phyloP scores from a whole-genome alignment of 53 echinoderm and acorn worm genomes.

The Temnopleurus reevesii region DNA sequence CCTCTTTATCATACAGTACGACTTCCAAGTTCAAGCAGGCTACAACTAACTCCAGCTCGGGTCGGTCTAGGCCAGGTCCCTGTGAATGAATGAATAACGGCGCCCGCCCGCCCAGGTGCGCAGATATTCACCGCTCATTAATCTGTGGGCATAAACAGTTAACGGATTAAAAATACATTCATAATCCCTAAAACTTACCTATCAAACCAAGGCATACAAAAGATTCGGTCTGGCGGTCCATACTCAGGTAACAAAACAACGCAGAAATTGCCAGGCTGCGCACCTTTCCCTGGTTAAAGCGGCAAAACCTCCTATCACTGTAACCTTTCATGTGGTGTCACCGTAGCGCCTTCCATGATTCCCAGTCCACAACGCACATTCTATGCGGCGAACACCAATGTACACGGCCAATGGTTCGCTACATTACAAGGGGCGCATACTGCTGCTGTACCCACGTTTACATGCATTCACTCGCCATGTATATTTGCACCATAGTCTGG shows the following conservation, averaged over 20 bases:
- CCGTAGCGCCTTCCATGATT: slow-evolving; percentile 58
- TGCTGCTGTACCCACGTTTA: slow-evolving; percentile 20
- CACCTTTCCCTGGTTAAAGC: slow-evolving; percentile 56
- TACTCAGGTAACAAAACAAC: slow-evolving; percentile 59
- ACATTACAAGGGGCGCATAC: slow-evolving; percentile 17
- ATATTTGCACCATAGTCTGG: slow-evolving; percentile 64
- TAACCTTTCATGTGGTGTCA: slow-evolving; percentile 47
- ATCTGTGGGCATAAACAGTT: too few relatives aligned
- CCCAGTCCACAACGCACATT: not conserved
- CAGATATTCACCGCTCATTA: not conserved
- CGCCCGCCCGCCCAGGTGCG: not conserved
- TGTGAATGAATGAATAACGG: too few relatives aligned
- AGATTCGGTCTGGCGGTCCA: slow-evolving; percentile 99
- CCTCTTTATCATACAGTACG: too few relatives aligned
- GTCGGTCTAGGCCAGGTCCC: not conserved
- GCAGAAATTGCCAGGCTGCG: slow-evolving; percentile 67
- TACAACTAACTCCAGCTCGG: too few relatives aligned
- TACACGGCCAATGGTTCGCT: slow-evolving; percentile 15
- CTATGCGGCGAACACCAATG: not conserved
- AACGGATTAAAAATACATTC: not conserved
- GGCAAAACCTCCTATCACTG: slow-evolving; percentile 14
- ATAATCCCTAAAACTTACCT: slow-evolving; percentile 70
- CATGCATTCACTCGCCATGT: slow-evolving; percentile 57
- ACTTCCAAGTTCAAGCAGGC: too few relatives aligned
- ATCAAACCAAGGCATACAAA: slow-evolving; percentile 97